Evolutionary conservation across 2,888 invertebrate species (phyloP), one percentile per base, ranked within the genome.

Genomic region (Cacoxenus indagator): DNA sequence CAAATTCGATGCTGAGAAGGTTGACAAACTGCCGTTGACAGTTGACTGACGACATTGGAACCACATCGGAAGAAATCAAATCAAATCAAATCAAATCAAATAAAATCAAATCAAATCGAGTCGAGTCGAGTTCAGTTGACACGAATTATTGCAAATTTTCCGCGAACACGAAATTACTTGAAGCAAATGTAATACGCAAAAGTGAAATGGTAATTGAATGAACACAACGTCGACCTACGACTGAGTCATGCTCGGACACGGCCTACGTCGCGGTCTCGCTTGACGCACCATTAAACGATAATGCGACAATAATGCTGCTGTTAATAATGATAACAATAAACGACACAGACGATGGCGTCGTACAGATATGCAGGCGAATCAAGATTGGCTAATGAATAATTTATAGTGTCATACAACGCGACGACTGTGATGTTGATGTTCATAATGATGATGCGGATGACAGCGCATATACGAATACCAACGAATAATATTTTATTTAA

Each of bases 331-430:
- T 29, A 29, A 37, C 37, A 37, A 46, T 59, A 31, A 45, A 48
- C 57, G 29, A 57, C 17, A 43, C 26, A 57, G 46, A 61, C 11
- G 29, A 67, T 37, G 26, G 17, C 46, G 37, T 4, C 14, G 37
- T 8, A 37, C 37, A 2, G 48, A 9, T 26, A 51, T 54, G 59
- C 29, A 48, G 64, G 62, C 62, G 51, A 55, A 68, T 24, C 55
- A 37, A 29, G 37, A 11, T 37, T 37, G 14, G 9, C 1, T 37
- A 37, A 37, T 37, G 37, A 37, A 37, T 37, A 37, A 37, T 37
- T 37, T 14, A 37, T 37, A 14, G 37, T 37, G 37, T 1, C 4
- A 14, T 14, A 37, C 37, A 37, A n/a, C n/a, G n/a, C n/a, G n/a
- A n/a, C n/a, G n/a, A n/a, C n/a, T n/a, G n/a, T n/a, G n/a, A n/a